Conservation (phyloP, 2,888 invertebrate species). For the Pilophorus perplexus region DNA sequence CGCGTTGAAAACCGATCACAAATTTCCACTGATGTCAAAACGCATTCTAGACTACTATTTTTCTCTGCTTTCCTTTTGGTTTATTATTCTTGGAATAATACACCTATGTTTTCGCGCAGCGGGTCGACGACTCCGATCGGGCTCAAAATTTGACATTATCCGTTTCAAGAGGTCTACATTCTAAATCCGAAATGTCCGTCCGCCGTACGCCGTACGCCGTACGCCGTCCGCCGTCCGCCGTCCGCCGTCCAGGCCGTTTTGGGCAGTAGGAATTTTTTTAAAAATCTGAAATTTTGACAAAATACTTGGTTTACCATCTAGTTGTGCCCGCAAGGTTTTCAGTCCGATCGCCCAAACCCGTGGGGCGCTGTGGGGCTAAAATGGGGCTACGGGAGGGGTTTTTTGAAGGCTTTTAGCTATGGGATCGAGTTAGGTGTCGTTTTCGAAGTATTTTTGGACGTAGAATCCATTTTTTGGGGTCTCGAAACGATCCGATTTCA, state of each 20-base stretch:
- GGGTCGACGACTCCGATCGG: no score
- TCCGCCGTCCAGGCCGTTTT: not conserved
- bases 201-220: no score
- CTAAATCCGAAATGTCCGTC: no score
- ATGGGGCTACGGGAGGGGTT: not conserved
- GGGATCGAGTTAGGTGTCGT: not conserved
- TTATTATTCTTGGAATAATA: no score
- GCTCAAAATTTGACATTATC: no score
- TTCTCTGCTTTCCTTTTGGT: no score
- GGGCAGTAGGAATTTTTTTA: not conserved
- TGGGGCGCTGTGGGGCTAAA: not conserved
- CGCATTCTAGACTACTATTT: no score
- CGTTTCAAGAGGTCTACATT: no score
- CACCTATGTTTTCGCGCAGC: no score
- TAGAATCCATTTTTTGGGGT: not conserved
- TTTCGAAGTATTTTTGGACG: not conserved
- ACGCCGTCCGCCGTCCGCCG: not conserved
- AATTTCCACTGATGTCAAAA: no score
- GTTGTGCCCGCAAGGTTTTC: not conserved
- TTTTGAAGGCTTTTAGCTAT: not conserved
- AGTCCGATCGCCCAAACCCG: not conserved
- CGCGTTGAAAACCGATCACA: no score
- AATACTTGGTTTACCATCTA: not conserved
- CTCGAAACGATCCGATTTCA: not conserved
- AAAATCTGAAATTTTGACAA: not conserved